Base-by-base conservation (phyloP, 2,113 vertebrate genomes). In the Scomber colias region DNA sequence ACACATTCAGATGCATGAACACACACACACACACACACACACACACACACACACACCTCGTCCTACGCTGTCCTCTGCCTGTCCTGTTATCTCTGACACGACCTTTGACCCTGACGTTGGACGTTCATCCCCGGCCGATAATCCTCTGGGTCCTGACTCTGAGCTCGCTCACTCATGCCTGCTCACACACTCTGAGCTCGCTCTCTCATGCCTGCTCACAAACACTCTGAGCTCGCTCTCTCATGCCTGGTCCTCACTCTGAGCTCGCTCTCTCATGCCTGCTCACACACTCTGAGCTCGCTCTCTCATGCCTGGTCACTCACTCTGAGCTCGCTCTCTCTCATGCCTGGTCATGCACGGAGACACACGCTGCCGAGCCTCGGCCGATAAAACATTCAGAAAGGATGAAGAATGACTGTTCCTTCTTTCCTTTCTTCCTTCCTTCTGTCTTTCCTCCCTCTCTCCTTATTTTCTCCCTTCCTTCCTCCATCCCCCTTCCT, bases 301-400 rank as follows among this genome's bases (percentile, higher is more conserved):
- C 67, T 69, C 16, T 63, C 80, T 88, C 71, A 92, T 93, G 92
- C 89, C 78, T 87, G 82, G 85, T 90, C 90, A 93, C 49, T 3
- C n/a, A 1, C 69, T 78, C 82, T 93, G 90, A 93, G 88, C 90
- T 84, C 3, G 3, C 67, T 69, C 16, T 63, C 16, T 63, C 80
- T 88, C 71, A 92, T 93, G 92, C 89, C 78, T 87, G 82, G 85
- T 90, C 90, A 93, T 88, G 92, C 89, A 93, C 88, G 14, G 71
- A 17, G 48, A 17, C 71, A n/a, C 15, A 81, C 74, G 57, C 70
- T 15, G 17, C 11, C 80, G 24, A 56, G 66, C 30, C 62, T 66
- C n/a, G 24, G 24, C 24, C 24, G 1, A 27, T 27, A 27, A 2
- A 2, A 3, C 24, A 24, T 24, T 24, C 24, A 24, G 1, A 24